Percentiles rank a stretch among this genome's conserved stretches.
Conservation (phyloP, 2,888 invertebrate species). For the Pristionchus exspectatus region DNA sequence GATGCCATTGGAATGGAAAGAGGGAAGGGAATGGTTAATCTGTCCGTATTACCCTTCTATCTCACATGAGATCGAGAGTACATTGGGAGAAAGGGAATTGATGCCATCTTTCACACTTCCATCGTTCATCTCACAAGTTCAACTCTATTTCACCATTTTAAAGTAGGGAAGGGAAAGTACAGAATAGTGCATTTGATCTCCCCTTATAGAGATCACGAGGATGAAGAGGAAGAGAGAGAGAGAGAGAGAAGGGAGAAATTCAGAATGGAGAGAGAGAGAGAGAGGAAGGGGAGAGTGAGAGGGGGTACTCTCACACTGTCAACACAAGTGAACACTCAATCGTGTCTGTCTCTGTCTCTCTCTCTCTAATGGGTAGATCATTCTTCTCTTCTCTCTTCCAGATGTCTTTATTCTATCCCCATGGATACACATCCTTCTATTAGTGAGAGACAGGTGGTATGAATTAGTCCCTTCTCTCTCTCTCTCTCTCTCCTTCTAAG, state of each 20-base stretch:
- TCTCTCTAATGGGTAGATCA: not conserved
- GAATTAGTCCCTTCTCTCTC: not conserved
- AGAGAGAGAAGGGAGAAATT: not conserved
- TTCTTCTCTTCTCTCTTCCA: not conserved
- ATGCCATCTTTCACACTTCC: not conserved
- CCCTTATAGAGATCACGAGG: not conserved
- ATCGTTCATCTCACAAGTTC: slow-evolving; percentile 12
- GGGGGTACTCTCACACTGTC: not conserved
- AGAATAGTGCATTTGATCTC: slow-evolving; percentile 1
- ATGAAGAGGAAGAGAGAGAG: not conserved
- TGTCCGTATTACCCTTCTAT: not conserved
- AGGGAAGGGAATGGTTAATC: not conserved
- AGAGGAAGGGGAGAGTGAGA: not conserved
- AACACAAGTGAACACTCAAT: not conserved
- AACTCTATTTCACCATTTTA: not conserved
- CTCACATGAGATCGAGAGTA: not conserved
- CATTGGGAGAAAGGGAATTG: not conserved
- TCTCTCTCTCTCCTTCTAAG: not conserved
- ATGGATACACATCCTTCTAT: slow-evolving; percentile 20
- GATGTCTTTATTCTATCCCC: not conserved
- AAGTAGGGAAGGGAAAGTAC: not conserved
- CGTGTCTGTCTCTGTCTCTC: not conserved
- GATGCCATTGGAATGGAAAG: not conserved
- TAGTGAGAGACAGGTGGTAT: not conserved
- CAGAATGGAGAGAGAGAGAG: not conserved